Conservation (phyloP, 2,113 vertebrate species). For the Neomonachus schauinslandi region DNA sequence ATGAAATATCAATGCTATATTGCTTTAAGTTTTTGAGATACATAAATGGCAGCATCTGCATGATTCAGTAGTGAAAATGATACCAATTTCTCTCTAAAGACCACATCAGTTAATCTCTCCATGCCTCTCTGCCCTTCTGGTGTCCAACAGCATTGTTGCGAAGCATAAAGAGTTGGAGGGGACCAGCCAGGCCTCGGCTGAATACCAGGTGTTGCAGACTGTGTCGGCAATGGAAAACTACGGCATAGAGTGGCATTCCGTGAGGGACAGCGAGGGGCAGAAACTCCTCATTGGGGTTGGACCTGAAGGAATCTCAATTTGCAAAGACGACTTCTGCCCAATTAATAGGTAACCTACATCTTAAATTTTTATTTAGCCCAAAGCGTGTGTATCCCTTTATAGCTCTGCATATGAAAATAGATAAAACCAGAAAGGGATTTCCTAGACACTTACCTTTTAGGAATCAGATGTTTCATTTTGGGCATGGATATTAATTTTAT, state of each 20-base stretch:
- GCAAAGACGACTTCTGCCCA: slow-evolving; percentile 95
- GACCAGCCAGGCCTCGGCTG: slow-evolving; percentile 91
- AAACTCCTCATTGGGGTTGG: slow-evolving; percentile 95
- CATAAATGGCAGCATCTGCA: not conserved
- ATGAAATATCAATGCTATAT: not conserved
- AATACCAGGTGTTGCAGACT: slow-evolving; percentile 97
- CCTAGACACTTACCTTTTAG: not conserved
- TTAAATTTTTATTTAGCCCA: not conserved
- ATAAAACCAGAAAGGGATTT: not conserved
- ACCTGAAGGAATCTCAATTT: slow-evolving; percentile 95
- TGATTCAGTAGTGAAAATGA: not conserved
- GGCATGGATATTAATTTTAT: not conserved
- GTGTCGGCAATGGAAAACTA: slow-evolving; percentile 95
- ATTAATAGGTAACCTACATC: slow-evolving; percentile 91
- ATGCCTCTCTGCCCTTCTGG: not conserved
- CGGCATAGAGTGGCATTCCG: slow-evolving; percentile 97
- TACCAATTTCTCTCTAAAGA: not conserved
- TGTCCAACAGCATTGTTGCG: slow-evolving; percentile 89
- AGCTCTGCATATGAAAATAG: not conserved
- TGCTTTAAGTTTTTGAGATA: not conserved
- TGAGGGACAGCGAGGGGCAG: slow-evolving; percentile 92
- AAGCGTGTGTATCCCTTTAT: not conserved
- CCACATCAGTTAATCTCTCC: not conserved
- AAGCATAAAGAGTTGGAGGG: slow-evolving; percentile 96
- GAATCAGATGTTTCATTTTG: not conserved